These are phyloP conservation scores for Morone saxatilis DNA, from an alignment of 2,113 vertebrate species.

Conservation along the genomic window DNA sequence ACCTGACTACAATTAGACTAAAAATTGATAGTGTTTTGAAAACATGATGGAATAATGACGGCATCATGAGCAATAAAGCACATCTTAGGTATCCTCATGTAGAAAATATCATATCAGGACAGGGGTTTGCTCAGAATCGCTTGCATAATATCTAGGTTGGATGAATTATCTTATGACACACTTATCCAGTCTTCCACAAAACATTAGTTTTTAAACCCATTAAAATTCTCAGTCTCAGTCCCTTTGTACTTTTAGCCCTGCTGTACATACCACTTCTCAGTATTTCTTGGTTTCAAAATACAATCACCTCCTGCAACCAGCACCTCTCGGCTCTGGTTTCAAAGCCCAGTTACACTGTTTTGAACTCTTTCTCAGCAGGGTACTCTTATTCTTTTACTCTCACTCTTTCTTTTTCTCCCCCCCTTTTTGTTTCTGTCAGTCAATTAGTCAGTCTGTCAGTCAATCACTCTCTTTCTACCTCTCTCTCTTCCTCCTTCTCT, in stretches of 20 bases:
- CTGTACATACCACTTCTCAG: background rate
- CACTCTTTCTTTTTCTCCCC: background rate
- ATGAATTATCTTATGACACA: background rate
- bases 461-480: conserved; percentile 23
- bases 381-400: conserved; percentile 15
- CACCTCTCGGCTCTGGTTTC: conserved; percentile 32
- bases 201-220: background rate
- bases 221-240: background rate
- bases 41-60: background rate
- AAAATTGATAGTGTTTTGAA: background rate
- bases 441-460: conserved; percentile 50
- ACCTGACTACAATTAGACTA: background rate
- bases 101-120: background rate
- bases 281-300: conserved; percentile 11
- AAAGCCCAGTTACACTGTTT: conserved; percentile 24
- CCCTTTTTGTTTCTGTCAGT: conserved; percentile 46
- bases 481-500: background rate
- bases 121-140: background rate
- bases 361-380: background rate
- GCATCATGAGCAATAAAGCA: background rate
- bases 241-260: background rate
- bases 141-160: background rate
- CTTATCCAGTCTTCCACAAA: background rate
- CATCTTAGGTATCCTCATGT: background rate
- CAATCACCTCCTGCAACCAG: conserved; percentile 25